Percentiles rank a stretch among this genome's conserved stretches.
phyloP scores from a whole-genome alignment of 2,888 invertebrate species.

The Amphipoea lucens region DNA sequence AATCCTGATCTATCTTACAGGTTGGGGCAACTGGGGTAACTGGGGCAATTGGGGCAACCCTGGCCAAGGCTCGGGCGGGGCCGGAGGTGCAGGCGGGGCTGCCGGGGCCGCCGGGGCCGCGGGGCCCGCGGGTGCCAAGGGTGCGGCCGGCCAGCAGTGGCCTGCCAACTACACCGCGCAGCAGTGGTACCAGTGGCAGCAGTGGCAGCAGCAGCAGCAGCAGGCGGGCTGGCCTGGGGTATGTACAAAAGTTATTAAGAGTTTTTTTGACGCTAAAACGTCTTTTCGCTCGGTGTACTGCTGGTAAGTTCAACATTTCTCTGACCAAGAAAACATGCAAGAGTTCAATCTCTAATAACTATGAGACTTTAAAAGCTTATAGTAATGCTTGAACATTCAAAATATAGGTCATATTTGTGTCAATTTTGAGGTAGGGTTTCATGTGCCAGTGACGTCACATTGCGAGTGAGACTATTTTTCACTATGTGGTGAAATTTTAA shows the following conservation, averaged over 20 bases:
- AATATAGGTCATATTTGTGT: not conserved
- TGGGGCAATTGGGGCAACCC: conserved; percentile 83
- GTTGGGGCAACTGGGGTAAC: conserved; percentile 82
- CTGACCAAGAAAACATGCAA: too few species aligned
- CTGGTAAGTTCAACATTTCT: not conserved
- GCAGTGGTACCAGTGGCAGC: conserved; percentile 89
- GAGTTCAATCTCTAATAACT: not conserved
- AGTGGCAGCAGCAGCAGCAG: conserved; percentile 88
- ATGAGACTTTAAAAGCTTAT: not conserved
- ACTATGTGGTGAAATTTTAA: not conserved
- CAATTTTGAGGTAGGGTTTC: not conserved
- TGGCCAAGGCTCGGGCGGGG: conserved; percentile 51
- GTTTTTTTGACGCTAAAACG: not conserved
- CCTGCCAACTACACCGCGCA: conserved; percentile 82
- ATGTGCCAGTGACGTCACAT: not conserved
- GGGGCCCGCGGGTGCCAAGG: conserved; percentile 67
- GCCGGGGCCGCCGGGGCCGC: conserved; percentile 64
- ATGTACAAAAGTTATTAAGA: not conserved
- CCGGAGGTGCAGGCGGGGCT: conserved; percentile 36
- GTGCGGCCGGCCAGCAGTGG: conserved; percentile 75
- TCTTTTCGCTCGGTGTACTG: not conserved
- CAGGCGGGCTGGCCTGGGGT: conserved; percentile 83
- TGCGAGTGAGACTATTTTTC: not conserved
- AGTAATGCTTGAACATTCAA: not conserved
- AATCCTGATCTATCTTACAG: conserved; percentile 39